Base-by-base conservation (phyloP, 92 coral and sea anemone genomes). In the Epizoanthus rinbou region DNA sequence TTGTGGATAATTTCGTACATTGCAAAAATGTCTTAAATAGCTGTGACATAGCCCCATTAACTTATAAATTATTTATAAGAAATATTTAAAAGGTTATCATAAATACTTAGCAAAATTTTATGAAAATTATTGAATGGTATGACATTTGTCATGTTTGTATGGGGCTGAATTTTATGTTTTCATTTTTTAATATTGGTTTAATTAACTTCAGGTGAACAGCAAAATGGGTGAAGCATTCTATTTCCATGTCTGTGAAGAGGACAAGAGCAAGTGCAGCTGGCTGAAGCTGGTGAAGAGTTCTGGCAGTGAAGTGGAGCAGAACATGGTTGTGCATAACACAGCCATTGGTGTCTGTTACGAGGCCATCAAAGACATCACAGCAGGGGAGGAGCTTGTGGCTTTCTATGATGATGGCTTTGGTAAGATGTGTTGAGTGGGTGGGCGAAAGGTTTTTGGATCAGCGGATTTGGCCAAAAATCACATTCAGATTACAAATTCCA, bases 261-360 rank as follows among this genome's bases (percentile, higher is more conserved):
- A 93, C 64, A 85, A 84, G 79, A 84, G 88, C 47, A 88, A 84
- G 56, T 91, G 97, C 62, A 85, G 78, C 64, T 93, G 97, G 97
- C 80, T 93, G 31, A 84, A 89, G 57, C 79, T 87, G 19, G 79
- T 93, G 73, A 91, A 93, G 60, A 91, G 91, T 53, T 92, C 93
- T 17, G 54, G 85, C 53, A 70, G 66, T 58, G 62, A 72, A 71
- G 70, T 60, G 16, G 60, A 76, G 37, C 97, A 93, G 78, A 93
- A 93, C 73, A 86, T 93, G 64, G 94, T 91, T 31, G 93, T 89
- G 5, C 86, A 91, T 15, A 88, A 82, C 74, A 72, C 70, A 35
- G 81, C 94, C 35, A 79, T 19, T 23, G 94, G 93, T 8, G 94
- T 93, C 50, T 91, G 92, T 58, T 91, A 91, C 60, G 93, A 93